Base-by-base conservation (phyloP, 2,797 vertebrate genomes). In the Neosalanx taihuensis region DNA sequence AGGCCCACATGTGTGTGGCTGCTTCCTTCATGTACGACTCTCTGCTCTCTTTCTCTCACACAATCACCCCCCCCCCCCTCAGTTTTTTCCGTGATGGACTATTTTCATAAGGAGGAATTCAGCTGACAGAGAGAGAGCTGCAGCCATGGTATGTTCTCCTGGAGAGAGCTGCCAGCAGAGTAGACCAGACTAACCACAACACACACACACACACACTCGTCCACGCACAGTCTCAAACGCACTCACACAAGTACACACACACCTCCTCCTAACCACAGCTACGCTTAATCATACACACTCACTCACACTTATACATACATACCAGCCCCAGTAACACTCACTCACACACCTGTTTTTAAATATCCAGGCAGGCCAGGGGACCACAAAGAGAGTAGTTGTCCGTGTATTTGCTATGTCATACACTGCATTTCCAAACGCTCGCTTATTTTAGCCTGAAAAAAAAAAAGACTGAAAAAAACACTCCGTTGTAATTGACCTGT, bases 31-130 rank as follows among this genome's bases (percentile, higher is more conserved):
- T n/a, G 3, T 4, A 18, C 17, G 13, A 12, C 37, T 15, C 51
- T 6, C 41, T 31, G 31, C 31, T 60, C 35, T 35, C 29, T 6
- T 61, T 18, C 18, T 18, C 33, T 51, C 4, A 35, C 53, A 23
- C 29, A 13, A 33, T 63, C 56, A 72, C 37, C 9, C 59, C 33
- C 79, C 82, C 59, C 7, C 20, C 57, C 46, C 64, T 62, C 30
- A 4, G 23, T 30, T 75, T 76, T 76, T 77, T 88, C 81, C 72
- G 77, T 78, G 72, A 86, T 80, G 83, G 71, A 82, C 89, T 89
- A 87, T 90, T 91, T 92, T 90, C 67, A 85, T 66, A 80, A 84
- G 81, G 77, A 87, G 82, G 84, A 86, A 88, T 89, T 90, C 75
- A 88, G 86, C 89, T 91, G 79, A 71, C 80, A 79, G 85, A 77